Conservation (phyloP, 2,888 invertebrate genomes). For the Zaprionus bogoriensis region DNA sequence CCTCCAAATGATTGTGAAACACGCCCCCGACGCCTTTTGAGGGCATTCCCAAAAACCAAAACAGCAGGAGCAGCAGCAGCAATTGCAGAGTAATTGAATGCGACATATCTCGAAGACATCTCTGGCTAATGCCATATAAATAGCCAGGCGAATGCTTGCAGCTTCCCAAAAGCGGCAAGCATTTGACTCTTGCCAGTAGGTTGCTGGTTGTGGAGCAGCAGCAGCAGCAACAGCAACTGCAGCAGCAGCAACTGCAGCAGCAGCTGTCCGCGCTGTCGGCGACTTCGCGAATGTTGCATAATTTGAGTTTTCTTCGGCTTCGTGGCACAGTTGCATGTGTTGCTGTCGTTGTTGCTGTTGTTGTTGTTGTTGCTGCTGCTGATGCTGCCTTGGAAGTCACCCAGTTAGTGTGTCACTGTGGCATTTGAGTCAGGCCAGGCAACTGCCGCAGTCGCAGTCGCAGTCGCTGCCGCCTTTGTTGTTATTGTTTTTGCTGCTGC, state of each 20-base stretch:
- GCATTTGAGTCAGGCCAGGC: constrained; percentile 60
- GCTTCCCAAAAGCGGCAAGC: constrained; percentile 70
- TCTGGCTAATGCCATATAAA: constrained; percentile 38
- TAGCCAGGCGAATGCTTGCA: constrained; percentile 49
- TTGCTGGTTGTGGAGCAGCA: neutral
- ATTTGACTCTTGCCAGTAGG: constrained; percentile 39
- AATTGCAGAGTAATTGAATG: constrained; percentile 59
- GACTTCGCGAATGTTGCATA: constrained; percentile 56
- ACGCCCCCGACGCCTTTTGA: constrained; percentile 42
- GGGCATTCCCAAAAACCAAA: constrained; percentile 31
- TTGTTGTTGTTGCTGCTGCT: constrained; percentile 21
- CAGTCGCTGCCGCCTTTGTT: constrained; percentile 18
- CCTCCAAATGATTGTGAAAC: constrained; percentile 47
- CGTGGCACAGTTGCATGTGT: constrained; percentile 41
- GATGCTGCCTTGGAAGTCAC: constrained; percentile 65
- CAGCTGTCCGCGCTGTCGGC: constrained; percentile 51
- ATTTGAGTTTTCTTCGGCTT: constrained; percentile 58
- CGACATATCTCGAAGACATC: constrained; percentile 57
- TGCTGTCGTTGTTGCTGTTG: constrained; percentile 30
- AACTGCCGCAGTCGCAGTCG: constrained; percentile 24
- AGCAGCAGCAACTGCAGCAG: constrained; percentile 16
- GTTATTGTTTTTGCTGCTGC: constrained; percentile 13
- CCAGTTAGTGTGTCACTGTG: constrained; percentile 78
- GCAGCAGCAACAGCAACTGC: constrained; percentile 33
- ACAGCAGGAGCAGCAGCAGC: constrained; percentile 1